Base-by-base conservation (phyloP, 2,797 vertebrate species). In the Cossypha niveicapilla region DNA sequence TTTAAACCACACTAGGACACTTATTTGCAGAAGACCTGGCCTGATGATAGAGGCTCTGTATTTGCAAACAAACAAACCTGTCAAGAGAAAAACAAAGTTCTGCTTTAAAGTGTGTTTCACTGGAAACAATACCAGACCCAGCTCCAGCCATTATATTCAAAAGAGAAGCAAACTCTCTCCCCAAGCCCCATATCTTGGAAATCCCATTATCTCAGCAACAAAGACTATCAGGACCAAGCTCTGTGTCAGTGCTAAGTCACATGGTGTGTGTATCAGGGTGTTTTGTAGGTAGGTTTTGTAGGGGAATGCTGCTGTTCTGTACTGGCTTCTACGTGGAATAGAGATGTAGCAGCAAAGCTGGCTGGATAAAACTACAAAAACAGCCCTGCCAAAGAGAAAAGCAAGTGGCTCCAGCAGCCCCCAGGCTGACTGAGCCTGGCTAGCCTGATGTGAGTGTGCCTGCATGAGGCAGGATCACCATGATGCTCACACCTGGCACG, bases 1-100 rank as follows among this genome's bases (percentile, higher is more conserved):
- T 96, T 96, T 90, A 79, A 93, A 95, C 94, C 94, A 94, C 92
- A 83, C 87, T 91, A 76, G 96, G 92, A 77, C 92, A 92, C 35
- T 80, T 93, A 91, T 96, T 94, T 96, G 95, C 95, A 97, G 94
- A 92, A 95, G 96, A 96, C 86, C 92, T 86, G 86, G 72, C 82
- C 86, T 89, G 71, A 88, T 95, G 95, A 96, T 92, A 97, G 93
- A 96, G 78, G 76, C 78, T 95, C 88, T 1, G 10, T 95, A 76
- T 97, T 95, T 87, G 57, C 81, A 86, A 94, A 77, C 75, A 93
- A 93, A 76, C 76, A 79, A 71, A 22, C 21, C 24, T 1, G 1
- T 18, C 6, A n/a, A 90, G 92, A 75, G 57, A 62, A 77, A 72
- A 71, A 28, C n/a, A 24, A 62, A 50, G 17, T 71, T 76, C 48